phyloP scores from a whole-genome alignment of 2,888 invertebrate genomes.

The Epinotia nisella region DNA sequence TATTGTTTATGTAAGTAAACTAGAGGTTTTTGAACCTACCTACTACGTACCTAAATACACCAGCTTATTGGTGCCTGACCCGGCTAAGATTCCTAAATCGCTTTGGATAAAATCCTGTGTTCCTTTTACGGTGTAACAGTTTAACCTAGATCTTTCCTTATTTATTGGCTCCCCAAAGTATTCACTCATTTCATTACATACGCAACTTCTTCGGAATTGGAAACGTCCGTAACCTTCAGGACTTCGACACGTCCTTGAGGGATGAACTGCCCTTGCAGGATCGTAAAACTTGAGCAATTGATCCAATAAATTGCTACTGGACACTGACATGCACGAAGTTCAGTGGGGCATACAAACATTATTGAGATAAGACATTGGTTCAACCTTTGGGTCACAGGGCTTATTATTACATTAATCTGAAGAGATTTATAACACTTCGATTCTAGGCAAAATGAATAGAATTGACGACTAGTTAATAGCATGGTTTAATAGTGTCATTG shows the following conservation, averaged over 20 bases:
- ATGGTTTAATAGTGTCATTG: no score
- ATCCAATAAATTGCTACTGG: conserved; percentile 4
- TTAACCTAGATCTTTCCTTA: neutral
- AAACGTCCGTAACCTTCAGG: neutral
- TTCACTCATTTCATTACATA: conserved; percentile 9
- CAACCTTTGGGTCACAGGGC: neutral
- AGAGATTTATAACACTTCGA: no score
- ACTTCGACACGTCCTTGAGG: conserved; percentile 11
- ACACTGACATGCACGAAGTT: conserved; percentile 3
- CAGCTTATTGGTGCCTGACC: no score
- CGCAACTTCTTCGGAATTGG: conserved; percentile 28
- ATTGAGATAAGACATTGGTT: conserved; percentile 10
- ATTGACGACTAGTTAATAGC: no score
- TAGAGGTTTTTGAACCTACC: no score
- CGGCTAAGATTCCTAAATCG: no score
- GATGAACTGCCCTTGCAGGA: neutral
- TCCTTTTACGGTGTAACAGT: neutral
- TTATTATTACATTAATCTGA: neutral
- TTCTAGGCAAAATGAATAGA: no score
- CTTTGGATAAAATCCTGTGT: no score
- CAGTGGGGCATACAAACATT: neutral
- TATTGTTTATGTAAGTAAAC: no score
- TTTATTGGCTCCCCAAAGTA: conserved; percentile 14
- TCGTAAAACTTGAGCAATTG: conserved; percentile 6
- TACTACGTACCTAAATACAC: no score